Conservation (phyloP, 2,797 vertebrate genomes). For the Rhinoraja longicauda region DNA sequence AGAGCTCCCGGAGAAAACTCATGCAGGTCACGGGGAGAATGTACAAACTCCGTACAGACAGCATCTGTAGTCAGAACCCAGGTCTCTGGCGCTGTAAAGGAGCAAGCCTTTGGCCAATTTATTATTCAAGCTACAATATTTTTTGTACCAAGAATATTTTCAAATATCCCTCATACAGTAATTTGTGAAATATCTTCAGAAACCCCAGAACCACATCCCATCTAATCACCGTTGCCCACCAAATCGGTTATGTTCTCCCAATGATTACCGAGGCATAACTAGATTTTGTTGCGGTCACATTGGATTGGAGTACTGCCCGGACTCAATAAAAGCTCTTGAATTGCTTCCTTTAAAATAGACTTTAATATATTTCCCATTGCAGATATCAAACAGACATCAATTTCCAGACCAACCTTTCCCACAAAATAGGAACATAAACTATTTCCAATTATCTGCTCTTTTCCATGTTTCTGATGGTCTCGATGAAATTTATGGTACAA, state of each 20-base stretch:
- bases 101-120: background rate
- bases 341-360: constrained; percentile 6
- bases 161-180: background rate
- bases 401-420: background rate
- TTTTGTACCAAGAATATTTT: background rate
- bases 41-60: no score
- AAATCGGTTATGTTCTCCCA: background rate
- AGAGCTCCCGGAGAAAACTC: no score
- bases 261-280: background rate
- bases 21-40: no score
- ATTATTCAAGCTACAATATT: background rate
- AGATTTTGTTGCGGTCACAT: background rate
- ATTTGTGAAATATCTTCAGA: background rate
- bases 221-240: background rate
- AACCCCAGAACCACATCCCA: background rate
- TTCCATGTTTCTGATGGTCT: background rate
- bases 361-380: background rate
- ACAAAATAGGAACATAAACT: background rate
- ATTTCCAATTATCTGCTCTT: background rate
- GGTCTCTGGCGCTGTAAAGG: no score
- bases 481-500: background rate
- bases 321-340: background rate
- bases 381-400: background rate
- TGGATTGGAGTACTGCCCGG: background rate
- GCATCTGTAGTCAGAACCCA: no score